Conservation (phyloP, 2,888 invertebrate genomes). For the Heterodera filipjevi region DNA sequence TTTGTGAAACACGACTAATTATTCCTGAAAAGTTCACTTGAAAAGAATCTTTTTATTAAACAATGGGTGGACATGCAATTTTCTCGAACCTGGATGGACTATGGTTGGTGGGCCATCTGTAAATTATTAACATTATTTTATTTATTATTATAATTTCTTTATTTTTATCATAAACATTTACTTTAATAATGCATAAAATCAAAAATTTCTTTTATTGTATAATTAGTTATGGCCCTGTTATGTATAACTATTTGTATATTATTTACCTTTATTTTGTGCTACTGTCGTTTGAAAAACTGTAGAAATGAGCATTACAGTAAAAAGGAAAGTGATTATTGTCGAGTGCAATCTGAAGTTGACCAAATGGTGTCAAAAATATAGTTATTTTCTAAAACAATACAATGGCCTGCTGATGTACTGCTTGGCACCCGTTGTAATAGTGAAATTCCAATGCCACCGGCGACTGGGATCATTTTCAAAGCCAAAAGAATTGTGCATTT, state of each 20-base stretch:
- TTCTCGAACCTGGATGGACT: neutral
- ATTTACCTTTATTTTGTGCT: conserved; percentile 2
- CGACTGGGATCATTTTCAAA: conserved; percentile 2
- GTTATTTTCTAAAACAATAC: neutral
- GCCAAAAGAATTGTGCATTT: neutral
- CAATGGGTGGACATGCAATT: too few relatives aligned
- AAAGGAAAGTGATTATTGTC: neutral
- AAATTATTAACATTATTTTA: neutral
- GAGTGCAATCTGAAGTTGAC: neutral
- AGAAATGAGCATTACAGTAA: neutral
- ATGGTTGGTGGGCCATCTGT: neutral
- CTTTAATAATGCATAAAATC: too few relatives aligned
- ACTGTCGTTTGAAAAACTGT: neutral
- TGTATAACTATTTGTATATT: neutral
- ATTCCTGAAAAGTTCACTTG: conserved; percentile 5
- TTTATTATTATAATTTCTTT: too few relatives aligned
- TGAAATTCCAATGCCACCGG: neutral
- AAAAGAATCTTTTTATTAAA: too few relatives aligned
- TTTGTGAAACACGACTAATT: conserved; percentile 22
- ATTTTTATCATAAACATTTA: neutral
- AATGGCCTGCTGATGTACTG: neutral
- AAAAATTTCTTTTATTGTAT: too few relatives aligned
- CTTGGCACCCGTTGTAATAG: neutral
- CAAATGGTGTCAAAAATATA: neutral
- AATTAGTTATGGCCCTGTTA: too few relatives aligned